Base-by-base conservation (phyloP, 1,140 invertebrate species). In the Scylla paramamosain region DNA sequence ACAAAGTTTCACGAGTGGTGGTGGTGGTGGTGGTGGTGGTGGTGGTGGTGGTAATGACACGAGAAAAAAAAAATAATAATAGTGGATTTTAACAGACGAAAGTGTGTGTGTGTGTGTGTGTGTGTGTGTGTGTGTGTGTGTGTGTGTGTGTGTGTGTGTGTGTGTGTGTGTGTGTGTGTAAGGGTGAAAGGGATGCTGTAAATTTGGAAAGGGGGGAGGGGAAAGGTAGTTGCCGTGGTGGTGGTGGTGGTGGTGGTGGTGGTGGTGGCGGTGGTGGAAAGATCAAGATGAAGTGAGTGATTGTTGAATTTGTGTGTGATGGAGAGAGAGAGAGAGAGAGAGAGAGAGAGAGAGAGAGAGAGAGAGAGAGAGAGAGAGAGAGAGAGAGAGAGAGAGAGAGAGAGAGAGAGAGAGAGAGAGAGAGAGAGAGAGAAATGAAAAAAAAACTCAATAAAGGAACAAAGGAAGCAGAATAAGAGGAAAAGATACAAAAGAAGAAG, bases 281-380 rank as follows among this genome's bases (percentile, higher is more conserved):
- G 39, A 39, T 39, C 39, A 39, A 25, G 20, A n/a, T 77, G 67
- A 77, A 7, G n/a, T 77, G 25, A 77, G 67, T 77, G 67, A 77
- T n/a, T 7, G 67, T 0, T 77, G 52, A 20, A 3, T 77, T 77
- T 8, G 67, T 25, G 67, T 7, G n/a, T 77, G 67, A 77, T 77
- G n/a, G n/a, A 20, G 0, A n/a, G 25, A 77, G 20, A n/a, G 67
- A n/a, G 67, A 59, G 20, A 25, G n/a, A 77, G 67, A n/a, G 67
- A 77, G 67, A 77, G 67, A 77, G n/a, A 77, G 67, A 59, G 52
- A 77, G n/a, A 77, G 67, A 77, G 67, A 77, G n/a, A 77, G n/a
- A 77, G 67, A n/a, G 67, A n/a, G n/a, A 77, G 67, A n/a, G 20
- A 77, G 67, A n/a, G 67, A 77, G n/a, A 77, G 67, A 59, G 39